These are phyloP conservation scores for Cassiopea andromeda DNA, from an alignment of 30 jellyfish, hydroid and myxozoan species.

Conservation along the genomic window DNA sequence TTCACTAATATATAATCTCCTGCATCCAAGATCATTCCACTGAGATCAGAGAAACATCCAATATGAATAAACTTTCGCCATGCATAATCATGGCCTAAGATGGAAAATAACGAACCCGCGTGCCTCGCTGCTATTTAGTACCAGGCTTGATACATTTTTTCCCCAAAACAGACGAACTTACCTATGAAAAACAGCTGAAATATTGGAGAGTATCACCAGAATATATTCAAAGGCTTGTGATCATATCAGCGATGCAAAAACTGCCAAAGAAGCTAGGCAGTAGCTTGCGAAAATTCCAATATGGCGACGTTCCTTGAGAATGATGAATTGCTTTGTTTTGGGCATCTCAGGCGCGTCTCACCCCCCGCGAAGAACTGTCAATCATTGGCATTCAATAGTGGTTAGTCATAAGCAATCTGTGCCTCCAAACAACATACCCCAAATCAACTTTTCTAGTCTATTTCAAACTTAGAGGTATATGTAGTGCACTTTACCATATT, in stretches of 20 bases:
- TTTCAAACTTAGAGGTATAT: background rate
- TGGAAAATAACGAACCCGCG: background rate
- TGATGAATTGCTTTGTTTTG: conserved; percentile 74
- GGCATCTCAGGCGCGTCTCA: conserved; percentile 93
- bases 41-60: background rate
- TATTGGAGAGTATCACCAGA: background rate
- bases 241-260: conserved; percentile 12
- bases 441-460: background rate
- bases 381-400: conserved; percentile 61
- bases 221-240: background rate
- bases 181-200: conserved; percentile 38
- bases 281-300: conserved; percentile 43
- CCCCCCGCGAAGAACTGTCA: conserved; percentile 93
- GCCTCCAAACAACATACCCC: background rate
- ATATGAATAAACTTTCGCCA: background rate
- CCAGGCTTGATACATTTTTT: background rate
- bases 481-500: too few species aligned
- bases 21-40: background rate
- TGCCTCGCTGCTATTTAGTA: background rate
- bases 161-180: background rate
- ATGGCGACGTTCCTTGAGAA: conserved; percentile 87
- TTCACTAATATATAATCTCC: background rate
- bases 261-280: conserved; percentile 18
- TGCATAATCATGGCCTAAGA: background rate
- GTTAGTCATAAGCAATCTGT: conserved; percentile 67